Percentiles rank a stretch among this genome's conserved stretches.
phyloP scores from a whole-genome alignment of 2,113 vertebrate genomes.

The Pontoporia blainvillei region DNA sequence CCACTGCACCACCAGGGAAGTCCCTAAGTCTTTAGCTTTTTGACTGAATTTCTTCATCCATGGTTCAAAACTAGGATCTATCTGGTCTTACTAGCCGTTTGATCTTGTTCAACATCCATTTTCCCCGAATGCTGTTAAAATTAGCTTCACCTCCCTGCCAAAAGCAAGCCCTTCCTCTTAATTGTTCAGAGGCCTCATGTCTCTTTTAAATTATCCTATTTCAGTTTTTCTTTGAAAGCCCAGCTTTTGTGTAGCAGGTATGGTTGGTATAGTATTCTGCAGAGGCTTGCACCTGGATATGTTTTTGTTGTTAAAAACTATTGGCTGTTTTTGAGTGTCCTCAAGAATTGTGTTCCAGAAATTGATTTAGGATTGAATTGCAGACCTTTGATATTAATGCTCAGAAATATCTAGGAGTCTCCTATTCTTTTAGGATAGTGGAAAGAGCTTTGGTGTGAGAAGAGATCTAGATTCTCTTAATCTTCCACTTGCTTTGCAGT shows the following conservation, averaged over 20 bases:
- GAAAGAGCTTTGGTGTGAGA: not conserved
- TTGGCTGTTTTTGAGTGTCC: not conserved
- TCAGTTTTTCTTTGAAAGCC: slow-evolving; percentile 26
- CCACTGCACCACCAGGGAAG: too few species aligned
- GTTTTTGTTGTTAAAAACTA: not conserved
- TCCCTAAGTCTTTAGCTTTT: not conserved
- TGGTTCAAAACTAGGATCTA: not conserved
- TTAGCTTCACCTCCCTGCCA: not conserved
- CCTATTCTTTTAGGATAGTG: not conserved
- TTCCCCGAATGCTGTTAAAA: slow-evolving; percentile 40
- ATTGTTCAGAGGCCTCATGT: not conserved
- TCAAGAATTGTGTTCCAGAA: not conserved
- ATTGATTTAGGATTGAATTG: slow-evolving; percentile 3
- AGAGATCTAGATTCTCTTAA: not conserved
- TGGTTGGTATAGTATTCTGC: not conserved
- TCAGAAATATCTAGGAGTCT: not conserved
- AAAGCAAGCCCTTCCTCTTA: not conserved
- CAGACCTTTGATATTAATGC: not conserved
- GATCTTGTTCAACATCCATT: not conserved
- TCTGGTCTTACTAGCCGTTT: not conserved
- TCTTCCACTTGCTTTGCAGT: not conserved
- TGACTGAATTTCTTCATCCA: not conserved
- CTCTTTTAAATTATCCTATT: slow-evolving; percentile 18
- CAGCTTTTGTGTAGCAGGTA: not conserved
- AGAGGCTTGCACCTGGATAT: not conserved